These are phyloP conservation scores for Tryphoninae sp. DNA, from an alignment of 2,888 invertebrate species.

Conservation along the genomic window DNA sequence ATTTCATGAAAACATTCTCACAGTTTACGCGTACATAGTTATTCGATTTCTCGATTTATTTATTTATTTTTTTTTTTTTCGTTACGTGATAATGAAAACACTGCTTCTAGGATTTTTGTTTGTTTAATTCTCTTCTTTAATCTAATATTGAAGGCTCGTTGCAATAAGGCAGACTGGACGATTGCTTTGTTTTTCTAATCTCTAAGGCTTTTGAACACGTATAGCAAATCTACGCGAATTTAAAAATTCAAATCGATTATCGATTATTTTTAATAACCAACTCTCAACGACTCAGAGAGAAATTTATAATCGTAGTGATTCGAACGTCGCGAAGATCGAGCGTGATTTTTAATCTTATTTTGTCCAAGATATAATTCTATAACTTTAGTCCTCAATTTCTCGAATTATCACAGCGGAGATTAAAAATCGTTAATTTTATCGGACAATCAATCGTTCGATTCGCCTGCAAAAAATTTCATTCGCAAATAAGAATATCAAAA, in stretches of 20 bases:
- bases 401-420: conserved; percentile 56
- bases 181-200: conserved; percentile 28
- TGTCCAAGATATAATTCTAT: not conserved
- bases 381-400: conserved; percentile 22
- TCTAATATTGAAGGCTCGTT: conserved; percentile 53
- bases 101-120: conserved; percentile 49
- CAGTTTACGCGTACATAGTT: conserved; percentile 58
- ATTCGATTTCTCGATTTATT: conserved; percentile 44
- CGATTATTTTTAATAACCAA: conserved; percentile 34
- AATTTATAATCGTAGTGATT: conserved; percentile 34
- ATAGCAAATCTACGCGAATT: conserved; percentile 49
- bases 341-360: not conserved
- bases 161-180: conserved; percentile 56
- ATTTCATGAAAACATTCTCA: conserved; percentile 64
- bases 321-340: not conserved
- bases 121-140: conserved; percentile 21
- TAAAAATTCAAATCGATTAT: conserved; percentile 37
- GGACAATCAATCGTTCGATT: conserved; percentile 34
- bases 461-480: not conserved
- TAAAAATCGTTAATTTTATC: conserved; percentile 33
- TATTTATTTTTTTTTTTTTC: not conserved
- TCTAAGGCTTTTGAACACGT: conserved; percentile 27
- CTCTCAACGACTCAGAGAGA: conserved; percentile 1
- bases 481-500: conserved; percentile 14
- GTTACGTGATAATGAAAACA: conserved; percentile 50